A percentile compares a stretch with the other conserved stretches of the same genome.
These are phyloP conservation scores for Anoplius nigerrimus DNA, from an alignment of 2,888 invertebrate genomes.

Conservation along the genomic window DNA sequence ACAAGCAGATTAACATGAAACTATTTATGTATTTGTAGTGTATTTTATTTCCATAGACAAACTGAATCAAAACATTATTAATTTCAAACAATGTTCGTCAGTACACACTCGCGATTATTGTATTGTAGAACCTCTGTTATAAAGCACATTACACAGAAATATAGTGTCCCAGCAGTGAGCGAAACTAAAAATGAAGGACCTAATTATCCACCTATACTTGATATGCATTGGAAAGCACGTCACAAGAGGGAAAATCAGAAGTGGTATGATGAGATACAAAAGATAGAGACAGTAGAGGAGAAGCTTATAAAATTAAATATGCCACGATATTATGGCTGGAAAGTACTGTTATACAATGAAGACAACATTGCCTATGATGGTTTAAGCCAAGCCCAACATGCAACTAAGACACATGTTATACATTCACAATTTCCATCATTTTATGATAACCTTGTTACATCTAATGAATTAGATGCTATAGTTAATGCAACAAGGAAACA, in stretches of 20 bases:
- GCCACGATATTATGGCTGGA: slow-evolving; percentile 88
- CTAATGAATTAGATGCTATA: slow-evolving; percentile 74
- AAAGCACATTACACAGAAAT: slow-evolving; percentile 25
- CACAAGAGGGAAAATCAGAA: slow-evolving; percentile 75
- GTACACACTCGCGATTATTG: slow-evolving; percentile 13
- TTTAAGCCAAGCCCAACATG: slow-evolving; percentile 82
- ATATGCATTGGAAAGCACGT: slow-evolving; percentile 77
- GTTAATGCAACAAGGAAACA: slow-evolving; percentile 77
- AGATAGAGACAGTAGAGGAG: slow-evolving; percentile 86
- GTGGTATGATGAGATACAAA: slow-evolving; percentile 79
- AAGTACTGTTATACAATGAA: slow-evolving; percentile 80
- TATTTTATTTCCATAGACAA: too few relatives aligned
- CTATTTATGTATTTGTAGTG: too few relatives aligned
- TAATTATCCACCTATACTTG: slow-evolving; percentile 81
- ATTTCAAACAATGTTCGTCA: slow-evolving; percentile 29
- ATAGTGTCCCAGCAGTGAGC: neutral
- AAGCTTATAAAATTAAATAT: slow-evolving; percentile 89
- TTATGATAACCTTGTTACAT: slow-evolving; percentile 75
- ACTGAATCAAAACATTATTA: neutral
- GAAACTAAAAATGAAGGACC: neutral
- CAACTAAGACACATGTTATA: slow-evolving; percentile 87
- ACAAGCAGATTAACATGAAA: too few relatives aligned
- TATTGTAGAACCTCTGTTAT: slow-evolving; percentile 10
- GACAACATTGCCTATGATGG: slow-evolving; percentile 81
- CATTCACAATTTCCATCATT: slow-evolving; percentile 80